Evolutionary conservation across 2,888 invertebrate species (phyloP).

Genomic region (Opisthograptis luteolata): DNA sequence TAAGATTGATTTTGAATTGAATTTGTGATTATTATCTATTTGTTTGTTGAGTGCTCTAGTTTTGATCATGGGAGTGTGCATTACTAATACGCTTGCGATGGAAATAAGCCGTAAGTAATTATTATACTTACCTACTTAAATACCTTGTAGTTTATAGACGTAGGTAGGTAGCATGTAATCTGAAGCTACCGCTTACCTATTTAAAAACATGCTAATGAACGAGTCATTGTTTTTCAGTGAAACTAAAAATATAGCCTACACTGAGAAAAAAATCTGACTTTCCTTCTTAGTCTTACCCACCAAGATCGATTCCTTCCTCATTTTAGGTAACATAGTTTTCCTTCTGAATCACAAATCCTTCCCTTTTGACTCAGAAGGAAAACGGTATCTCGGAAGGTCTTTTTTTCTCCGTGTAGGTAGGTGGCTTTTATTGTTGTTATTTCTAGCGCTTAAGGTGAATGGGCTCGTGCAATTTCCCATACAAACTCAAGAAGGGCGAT

Average conservation of each 20-base stretch:
- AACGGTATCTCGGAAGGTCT: too few species aligned
- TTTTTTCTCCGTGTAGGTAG: too few species aligned
- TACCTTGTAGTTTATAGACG: background rate
- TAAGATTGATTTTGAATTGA: constrained; percentile 31
- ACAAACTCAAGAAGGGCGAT: too few species aligned
- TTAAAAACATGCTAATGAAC: constrained; percentile 1
- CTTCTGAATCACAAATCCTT: too few species aligned
- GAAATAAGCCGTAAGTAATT: constrained; percentile 74
- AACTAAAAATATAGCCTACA: background rate
- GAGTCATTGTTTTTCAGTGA: constrained; percentile 15
- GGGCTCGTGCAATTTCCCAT: too few species aligned
- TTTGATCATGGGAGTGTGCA: constrained; percentile 68
- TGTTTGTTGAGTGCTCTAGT: constrained; percentile 29
- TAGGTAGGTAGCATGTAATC: background rate
- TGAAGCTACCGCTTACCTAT: background rate
- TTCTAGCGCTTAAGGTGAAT: too few species aligned
- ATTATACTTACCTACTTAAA: background rate
- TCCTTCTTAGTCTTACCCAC: too few species aligned
- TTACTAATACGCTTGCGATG: constrained; percentile 74
- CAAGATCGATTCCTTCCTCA: too few species aligned
- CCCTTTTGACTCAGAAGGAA: too few species aligned
- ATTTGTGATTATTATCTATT: constrained; percentile 24
- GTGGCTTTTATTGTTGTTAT: too few species aligned
- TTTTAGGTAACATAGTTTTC: too few species aligned
- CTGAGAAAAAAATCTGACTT: too few species aligned